Evolutionary conservation across 2,797 vertebrate genomes (phyloP).

Genomic region (Pygocentrus nattereri): DNA sequence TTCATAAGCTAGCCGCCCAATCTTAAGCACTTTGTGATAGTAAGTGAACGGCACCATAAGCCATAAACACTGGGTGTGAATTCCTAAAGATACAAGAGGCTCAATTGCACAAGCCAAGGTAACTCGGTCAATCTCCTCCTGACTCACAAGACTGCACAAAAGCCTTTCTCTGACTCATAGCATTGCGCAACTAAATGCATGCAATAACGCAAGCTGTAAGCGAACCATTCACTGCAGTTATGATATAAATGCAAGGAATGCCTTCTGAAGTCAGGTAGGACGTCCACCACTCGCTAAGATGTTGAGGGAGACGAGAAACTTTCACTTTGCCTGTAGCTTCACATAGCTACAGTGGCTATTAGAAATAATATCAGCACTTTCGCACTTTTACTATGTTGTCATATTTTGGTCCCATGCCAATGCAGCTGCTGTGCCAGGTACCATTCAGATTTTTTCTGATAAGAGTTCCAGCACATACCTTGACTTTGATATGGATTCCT

Average conservation of each 20-base stretch:
- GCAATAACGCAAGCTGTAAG: background rate
- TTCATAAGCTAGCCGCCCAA: background rate
- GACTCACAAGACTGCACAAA: background rate
- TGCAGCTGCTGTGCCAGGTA: no score
- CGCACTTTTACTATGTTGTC: background rate
- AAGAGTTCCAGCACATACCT: no score
- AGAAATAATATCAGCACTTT: no score
- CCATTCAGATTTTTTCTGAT: no score
- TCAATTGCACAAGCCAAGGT: constrained; percentile 22
- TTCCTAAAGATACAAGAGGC: constrained; percentile 13
- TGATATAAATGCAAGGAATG: background rate
- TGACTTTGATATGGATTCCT: no score
- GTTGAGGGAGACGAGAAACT: background rate
- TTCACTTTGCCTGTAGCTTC: no score
- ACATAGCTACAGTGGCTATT: no score
- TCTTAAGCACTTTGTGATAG: constrained; percentile 6
- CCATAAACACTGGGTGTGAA: constrained; percentile 44
- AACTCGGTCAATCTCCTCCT: background rate
- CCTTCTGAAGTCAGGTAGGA: background rate
- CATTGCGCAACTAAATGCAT: constrained; percentile 10
- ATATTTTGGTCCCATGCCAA: no score
- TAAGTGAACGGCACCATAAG: constrained; percentile 16
- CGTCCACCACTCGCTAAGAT: background rate
- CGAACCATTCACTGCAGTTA: constrained; percentile 13
- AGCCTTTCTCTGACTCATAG: background rate